Percentiles rank a stretch among this genome's conserved stretches.
These are phyloP conservation scores for Drosophila mayri DNA, from an alignment of 1,140 invertebrate genomes.

Conservation along the genomic window DNA sequence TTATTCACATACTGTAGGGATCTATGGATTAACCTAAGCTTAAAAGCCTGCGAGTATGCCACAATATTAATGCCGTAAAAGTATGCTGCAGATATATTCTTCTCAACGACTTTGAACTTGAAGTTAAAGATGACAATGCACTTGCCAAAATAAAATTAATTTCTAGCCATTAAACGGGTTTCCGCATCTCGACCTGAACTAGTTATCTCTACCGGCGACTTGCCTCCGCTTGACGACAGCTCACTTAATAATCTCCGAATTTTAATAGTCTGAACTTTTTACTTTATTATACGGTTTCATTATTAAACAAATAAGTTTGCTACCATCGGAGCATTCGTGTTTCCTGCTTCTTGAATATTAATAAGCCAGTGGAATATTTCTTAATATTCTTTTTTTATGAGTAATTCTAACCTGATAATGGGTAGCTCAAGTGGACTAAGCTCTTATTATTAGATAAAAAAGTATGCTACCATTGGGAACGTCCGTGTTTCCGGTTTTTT, in stretches of 20 bases:
- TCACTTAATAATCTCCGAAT: conserved; percentile 9
- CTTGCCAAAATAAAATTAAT: conserved; percentile 40
- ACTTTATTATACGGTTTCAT: conserved; percentile 27
- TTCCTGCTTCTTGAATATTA: conserved; percentile 33
- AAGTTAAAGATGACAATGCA: conserved; percentile 33
- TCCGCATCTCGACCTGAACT: conserved; percentile 43
- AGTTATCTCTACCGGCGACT: conserved; percentile 17
- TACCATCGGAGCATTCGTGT: conserved; percentile 1
- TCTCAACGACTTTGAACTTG: conserved; percentile 33
- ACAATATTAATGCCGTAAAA: not conserved
- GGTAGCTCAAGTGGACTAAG: conserved; percentile 5
- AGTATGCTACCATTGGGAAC: conserved; percentile 2
- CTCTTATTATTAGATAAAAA: conserved; percentile 14
- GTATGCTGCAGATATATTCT: not conserved
- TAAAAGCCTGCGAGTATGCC: conserved; percentile 14
- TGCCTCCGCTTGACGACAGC: conserved; percentile 49
- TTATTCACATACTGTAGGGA: conserved; percentile 1
- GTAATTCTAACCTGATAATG: not conserved
- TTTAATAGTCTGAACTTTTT: conserved; percentile 28
- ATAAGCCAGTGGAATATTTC: conserved; percentile 21
- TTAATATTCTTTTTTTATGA: conserved; percentile 12
- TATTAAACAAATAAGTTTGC: conserved; percentile 25
- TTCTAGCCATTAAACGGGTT: conserved; percentile 48
- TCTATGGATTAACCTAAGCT: not conserved
- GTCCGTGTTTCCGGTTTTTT: conserved; percentile 23